Percentiles rank a stretch among this genome's conserved stretches.
Conservation (phyloP, 1,140 invertebrate species). For the Solenopsis invicta region DNA sequence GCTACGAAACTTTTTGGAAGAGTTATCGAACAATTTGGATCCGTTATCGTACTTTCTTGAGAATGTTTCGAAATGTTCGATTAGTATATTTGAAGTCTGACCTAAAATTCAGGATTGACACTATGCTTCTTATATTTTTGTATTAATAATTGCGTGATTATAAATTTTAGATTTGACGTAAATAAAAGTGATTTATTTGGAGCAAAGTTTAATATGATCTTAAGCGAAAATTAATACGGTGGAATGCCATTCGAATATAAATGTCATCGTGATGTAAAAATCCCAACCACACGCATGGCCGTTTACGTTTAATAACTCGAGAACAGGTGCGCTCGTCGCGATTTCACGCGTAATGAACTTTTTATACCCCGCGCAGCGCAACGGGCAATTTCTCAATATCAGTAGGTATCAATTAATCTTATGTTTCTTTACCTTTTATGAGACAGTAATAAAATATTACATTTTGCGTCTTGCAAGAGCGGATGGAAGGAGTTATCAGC, state of each 20-base stretch:
- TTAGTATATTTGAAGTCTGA: background rate
- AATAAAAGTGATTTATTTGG: constrained; percentile 6
- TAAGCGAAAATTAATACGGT: background rate
- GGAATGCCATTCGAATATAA: constrained; percentile 1
- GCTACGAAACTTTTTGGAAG: constrained; percentile 20
- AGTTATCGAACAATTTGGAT: constrained; percentile 53
- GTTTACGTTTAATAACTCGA: constrained; percentile 31
- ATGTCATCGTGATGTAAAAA: constrained; percentile 1
- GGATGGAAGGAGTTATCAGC: background rate
- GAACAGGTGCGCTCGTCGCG: constrained; percentile 40
- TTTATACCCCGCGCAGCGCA: background rate
- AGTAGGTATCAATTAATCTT: constrained; percentile 52
- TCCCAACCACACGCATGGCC: background rate
- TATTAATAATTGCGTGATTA: background rate
- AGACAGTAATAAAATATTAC: constrained; percentile 48
- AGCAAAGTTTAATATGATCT: background rate
- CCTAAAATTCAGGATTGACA: background rate
- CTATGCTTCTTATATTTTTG: background rate
- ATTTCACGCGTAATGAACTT: constrained; percentile 39
- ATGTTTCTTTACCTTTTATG: constrained; percentile 23
- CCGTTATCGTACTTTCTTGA: constrained; percentile 21
- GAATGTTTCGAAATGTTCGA: background rate
- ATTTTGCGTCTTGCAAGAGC: background rate
- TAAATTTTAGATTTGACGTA: background rate
- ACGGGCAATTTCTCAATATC: constrained; percentile 43